Conservation (phyloP, 2,797 vertebrate genomes). For the Chelon auratus region DNA sequence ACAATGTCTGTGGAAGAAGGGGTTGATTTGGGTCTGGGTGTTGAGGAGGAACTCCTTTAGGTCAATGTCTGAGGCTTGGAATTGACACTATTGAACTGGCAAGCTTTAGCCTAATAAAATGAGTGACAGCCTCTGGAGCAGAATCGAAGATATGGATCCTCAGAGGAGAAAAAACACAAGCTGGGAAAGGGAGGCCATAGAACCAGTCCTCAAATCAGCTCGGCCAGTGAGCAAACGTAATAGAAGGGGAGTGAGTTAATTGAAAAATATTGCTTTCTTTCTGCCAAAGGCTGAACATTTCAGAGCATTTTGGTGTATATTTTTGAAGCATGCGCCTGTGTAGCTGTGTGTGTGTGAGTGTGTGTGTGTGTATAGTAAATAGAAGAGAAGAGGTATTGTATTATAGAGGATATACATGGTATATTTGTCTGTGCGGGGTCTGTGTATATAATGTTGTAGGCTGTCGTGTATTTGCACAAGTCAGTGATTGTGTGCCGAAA, state of each 20-base stretch:
- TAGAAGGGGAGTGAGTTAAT: constrained; percentile 67
- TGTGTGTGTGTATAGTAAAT: background rate
- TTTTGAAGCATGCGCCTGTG: constrained; percentile 10
- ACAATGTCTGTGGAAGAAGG: constrained; percentile 44
- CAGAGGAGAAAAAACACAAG: constrained; percentile 55
- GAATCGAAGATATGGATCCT: constrained; percentile 85
- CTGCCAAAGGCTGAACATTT: constrained; percentile 26
- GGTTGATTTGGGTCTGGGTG: constrained; percentile 62
- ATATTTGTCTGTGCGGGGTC: background rate
- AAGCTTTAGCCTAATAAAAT: constrained; percentile 85
- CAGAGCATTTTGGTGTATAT: background rate
- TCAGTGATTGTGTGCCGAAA: constrained; percentile 22
- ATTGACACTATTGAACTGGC: constrained; percentile 83
- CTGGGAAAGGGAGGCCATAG: constrained; percentile 64
- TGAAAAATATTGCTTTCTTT: constrained; percentile 63
- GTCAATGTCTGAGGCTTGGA: constrained; percentile 76
- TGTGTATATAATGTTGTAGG: constrained; percentile 12
- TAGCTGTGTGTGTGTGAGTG: background rate
- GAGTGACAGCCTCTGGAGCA: constrained; percentile 81
- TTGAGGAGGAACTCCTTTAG: constrained; percentile 75
- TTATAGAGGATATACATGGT: background rate
- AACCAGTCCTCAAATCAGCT: constrained; percentile 65
- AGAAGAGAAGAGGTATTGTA: background rate
- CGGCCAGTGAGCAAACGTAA: constrained; percentile 54
- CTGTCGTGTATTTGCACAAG: constrained; percentile 30